Percentiles rank a stretch among this genome's conserved stretches.
phyloP scores from a whole-genome alignment of 2,797 vertebrate genomes.

The Lates japonicus region DNA sequence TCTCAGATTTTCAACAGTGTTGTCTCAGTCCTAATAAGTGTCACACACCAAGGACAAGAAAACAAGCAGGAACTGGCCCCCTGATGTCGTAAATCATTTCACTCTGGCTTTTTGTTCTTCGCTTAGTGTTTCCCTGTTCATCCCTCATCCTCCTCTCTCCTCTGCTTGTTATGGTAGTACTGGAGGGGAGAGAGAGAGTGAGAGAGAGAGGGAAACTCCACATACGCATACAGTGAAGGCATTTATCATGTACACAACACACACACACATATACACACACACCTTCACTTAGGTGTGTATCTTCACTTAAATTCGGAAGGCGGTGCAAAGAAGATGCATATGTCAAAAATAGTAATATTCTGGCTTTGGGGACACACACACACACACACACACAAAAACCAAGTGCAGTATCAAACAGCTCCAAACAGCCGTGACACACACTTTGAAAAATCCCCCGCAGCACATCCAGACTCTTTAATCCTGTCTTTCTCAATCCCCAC shows the following conservation, averaged over 20 bases:
- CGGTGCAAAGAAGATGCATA: slow-evolving; percentile 13
- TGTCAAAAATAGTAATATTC: slow-evolving; percentile 47
- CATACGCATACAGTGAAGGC: slow-evolving; percentile 31
- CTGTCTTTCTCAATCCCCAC: slow-evolving; percentile 59
- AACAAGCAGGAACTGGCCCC: slow-evolving; percentile 40
- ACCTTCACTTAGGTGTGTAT: not conserved
- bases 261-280: slow-evolving; percentile 4
- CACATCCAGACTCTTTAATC: slow-evolving; percentile 69
- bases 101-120: slow-evolving; percentile 41
- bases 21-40: slow-evolving; percentile 53
- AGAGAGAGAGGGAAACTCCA: slow-evolving; percentile 38
- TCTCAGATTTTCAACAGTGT: slow-evolving; percentile 21
- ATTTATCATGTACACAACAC: slow-evolving; percentile 33
- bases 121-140: slow-evolving; percentile 48
- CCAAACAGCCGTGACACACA: slow-evolving; percentile 60
- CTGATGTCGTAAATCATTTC: slow-evolving; percentile 59
- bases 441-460: slow-evolving; percentile 68
- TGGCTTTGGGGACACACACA: slow-evolving; percentile 26
- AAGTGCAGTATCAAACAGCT: slow-evolving; percentile 56
- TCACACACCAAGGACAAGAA: slow-evolving; percentile 64
- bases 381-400: slow-evolving; percentile 8
- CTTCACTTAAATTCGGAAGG: slow-evolving; percentile 21
- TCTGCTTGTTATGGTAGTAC: slow-evolving; percentile 17
- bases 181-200: slow-evolving; percentile 14
- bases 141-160: slow-evolving; percentile 44